Base-by-base conservation (phyloP, 2,888 invertebrate genomes). In the Malthinus seriepunctatus region DNA sequence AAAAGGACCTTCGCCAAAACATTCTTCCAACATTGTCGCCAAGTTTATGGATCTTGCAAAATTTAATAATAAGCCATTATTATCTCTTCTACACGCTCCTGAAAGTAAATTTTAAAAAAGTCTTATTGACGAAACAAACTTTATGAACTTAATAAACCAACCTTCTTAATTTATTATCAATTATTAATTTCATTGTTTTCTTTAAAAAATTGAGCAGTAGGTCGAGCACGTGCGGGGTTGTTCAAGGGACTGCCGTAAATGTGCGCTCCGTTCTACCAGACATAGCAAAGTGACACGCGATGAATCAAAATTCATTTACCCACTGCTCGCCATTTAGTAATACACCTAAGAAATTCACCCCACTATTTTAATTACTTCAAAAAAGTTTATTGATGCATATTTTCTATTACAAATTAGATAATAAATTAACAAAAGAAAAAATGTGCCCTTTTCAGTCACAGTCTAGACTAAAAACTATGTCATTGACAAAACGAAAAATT, bases 1-100 rank as follows among this genome's bases (percentile, higher is more conserved):
- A 73, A 90, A 90, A 35, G 89, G 89, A 58, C 87, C 88, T 69
- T 88, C 87, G 55, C 79, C 80, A 64, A 79, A 78, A 63, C 76
- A 74, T 74, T 80, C 72, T 79, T 83, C 73, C 11, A 59, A 55
- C 62, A 62, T 62, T 45, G 39, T 51, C 12, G 11, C 23, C 3
- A 23, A 23, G 23, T 2, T 23, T 2, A 5, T 23, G 23, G 5
- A 5, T 23, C 23, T 5, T 5, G 23, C 5, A 5, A 23, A n/a
- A 23, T 5, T 5, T 23, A 23, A 23, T 5, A 23, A 23, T 23
- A 5, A 23, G 23, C 23, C 23, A 23, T n/a, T n/a, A n/a, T n/a
- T n/a, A n/a, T 23, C 23, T 23, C 23, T 5, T 23, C 23, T 23
- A 23, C 23, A 23, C 23, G 5, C 23, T 5, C 23, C 14, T 15